Evolutionary conservation across 1,140 invertebrate species (phyloP), one percentile per base, ranked within the genome.

Genomic region (Episyrphus balteatus): DNA sequence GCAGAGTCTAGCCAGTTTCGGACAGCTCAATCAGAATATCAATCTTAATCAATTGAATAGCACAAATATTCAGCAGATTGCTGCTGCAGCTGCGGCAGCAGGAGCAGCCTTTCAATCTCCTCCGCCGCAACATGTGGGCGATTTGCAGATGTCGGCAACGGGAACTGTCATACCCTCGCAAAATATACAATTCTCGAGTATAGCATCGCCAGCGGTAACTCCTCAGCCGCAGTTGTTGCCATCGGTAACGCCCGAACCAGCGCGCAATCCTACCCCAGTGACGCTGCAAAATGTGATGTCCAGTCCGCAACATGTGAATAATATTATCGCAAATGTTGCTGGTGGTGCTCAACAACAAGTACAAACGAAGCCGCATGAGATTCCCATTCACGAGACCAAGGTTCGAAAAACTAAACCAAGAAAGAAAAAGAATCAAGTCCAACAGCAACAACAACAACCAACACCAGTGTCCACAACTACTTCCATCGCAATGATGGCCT

Each of bases 21-120:
- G 42, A 18, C 39, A 17, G 39, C 19, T 17, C 36, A 37, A 18
- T 17, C n/a, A 33, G 46, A 11, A 46, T 48, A 67, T 66, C 10
- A 67, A 67, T 46, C 54, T 68, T 17, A 67, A 68, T 48, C 65
- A 68, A 44, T 33, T 68, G 32, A 66, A 46, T 46, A 57, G 61
- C 6, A 59, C 65, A 1, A 63, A 65, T 34, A 49, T 68, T 38
- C 65, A 68, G 47, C 65, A 68, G 44, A 59, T 67, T 39, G 57
- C 63, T 13, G 57, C 56, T 2, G 62, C 66, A 8, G 50, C 54
- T 2, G 51, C 49, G 11, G 49, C 49, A 17, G 46, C 48, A 10
- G 47, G 41, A 11, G 49, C 51, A 11, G 47, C 52, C 15, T 68
- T 68, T 32, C 66, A 68, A 47, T 54, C 58, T 18, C 61, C 66